Evolutionary conservation across 2,113 vertebrate species (phyloP).

Genomic region (Melozone crissalis): DNA sequence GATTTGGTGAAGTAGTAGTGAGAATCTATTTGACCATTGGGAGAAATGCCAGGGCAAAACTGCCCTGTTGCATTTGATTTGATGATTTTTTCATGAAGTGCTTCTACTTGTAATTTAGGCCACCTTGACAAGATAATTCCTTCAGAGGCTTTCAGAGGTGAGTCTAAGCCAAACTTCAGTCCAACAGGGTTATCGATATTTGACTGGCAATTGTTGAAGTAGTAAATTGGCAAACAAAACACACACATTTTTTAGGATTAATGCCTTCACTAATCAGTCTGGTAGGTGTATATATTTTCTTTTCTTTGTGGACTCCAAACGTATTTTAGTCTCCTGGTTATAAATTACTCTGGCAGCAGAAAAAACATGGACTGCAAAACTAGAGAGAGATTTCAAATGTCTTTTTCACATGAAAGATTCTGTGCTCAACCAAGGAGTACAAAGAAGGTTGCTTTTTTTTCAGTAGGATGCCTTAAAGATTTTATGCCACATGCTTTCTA

Average conservation of each 20-base stretch:
- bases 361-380: not conserved
- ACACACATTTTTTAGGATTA: not conserved
- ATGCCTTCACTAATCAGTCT: not conserved
- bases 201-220: not conserved
- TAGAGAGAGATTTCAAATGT: not conserved
- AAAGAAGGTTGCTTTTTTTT: not conserved
- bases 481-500: not conserved
- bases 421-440: not conserved
- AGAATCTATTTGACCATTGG: constrained; percentile 18
- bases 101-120: not conserved
- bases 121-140: not conserved
- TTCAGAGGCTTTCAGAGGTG: not conserved
- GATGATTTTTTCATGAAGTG: not conserved
- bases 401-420: not conserved
- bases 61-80: not conserved
- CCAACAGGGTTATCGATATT: not conserved
- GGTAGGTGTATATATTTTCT: not conserved
- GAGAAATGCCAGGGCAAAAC: not conserved
- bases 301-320: not conserved
- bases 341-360: not conserved
- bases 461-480: not conserved
- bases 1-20: constrained; percentile 51
- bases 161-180: not conserved
- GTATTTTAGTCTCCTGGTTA: not conserved
- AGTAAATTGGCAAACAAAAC: not conserved